Evolutionary conservation across 2,888 invertebrate species (phyloP).

Genomic region (Elysia crispata): DNA sequence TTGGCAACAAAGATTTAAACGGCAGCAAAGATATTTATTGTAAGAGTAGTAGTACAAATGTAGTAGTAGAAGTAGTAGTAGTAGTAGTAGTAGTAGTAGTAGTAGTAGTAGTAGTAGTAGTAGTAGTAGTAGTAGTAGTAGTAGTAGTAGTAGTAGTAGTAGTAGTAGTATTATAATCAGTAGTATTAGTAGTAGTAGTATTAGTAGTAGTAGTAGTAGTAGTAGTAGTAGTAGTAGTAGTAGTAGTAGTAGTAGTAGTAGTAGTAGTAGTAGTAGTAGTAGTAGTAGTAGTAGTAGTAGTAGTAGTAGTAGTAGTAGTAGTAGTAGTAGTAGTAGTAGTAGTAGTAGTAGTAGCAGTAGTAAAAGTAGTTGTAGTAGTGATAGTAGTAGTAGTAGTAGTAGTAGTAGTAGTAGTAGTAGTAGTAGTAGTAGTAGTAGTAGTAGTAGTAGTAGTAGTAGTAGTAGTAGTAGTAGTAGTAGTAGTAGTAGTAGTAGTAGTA

Average conservation of each 20-base stretch:
- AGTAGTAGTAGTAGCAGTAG: too few species aligned
- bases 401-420: slow-evolving; percentile 2
- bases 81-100: slow-evolving; percentile 33
- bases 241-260: slow-evolving; percentile 39
- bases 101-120: slow-evolving; percentile 31
- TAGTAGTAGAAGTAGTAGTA: slow-evolving; percentile 31
- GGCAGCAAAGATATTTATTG: slow-evolving; percentile 18
- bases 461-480: slow-evolving; percentile 18
- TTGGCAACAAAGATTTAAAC: too few species aligned
- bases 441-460: slow-evolving; percentile 13
- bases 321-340: slow-evolving; percentile 20
- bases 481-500: slow-evolving; percentile 21
- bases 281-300: slow-evolving; percentile 36
- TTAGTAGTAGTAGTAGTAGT: slow-evolving; percentile 32
- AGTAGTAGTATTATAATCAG: too few species aligned
- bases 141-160: slow-evolving; percentile 33
- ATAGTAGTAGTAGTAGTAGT: slow-evolving; percentile 19
- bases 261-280: slow-evolving; percentile 36
- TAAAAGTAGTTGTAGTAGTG: too few species aligned
- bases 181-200: too few species aligned
- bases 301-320: slow-evolving; percentile 38
- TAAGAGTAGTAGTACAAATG: slow-evolving; percentile 7
- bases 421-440: slow-evolving; percentile 21
- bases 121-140: slow-evolving; percentile 27
- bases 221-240: slow-evolving; percentile 37